Evolutionary conservation across 2,888 invertebrate genomes (phyloP).

Genomic region (Habrosyne pyritoides): DNA sequence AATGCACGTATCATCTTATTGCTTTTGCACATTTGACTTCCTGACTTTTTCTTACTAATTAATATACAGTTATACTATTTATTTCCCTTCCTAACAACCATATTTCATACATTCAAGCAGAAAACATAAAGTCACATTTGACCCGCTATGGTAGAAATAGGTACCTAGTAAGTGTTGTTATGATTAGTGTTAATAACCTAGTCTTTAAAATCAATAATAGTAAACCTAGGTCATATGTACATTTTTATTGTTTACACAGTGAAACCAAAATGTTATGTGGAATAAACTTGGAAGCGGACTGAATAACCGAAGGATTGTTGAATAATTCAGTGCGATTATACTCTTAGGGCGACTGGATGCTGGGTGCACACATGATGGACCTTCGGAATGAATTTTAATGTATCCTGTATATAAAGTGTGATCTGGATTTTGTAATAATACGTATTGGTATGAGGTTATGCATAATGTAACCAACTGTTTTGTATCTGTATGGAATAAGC

Average conservation of each 20-base stretch:
- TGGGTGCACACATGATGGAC: constrained; percentile 52
- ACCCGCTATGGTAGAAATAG: too few relatives aligned
- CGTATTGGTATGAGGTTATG: constrained; percentile 7
- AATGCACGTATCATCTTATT: too few relatives aligned
- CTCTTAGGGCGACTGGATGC: constrained; percentile 49
- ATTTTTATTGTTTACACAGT: constrained; percentile 12
- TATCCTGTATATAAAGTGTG: constrained; percentile 7
- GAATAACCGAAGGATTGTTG: constrained; percentile 53
- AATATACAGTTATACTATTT: too few relatives aligned
- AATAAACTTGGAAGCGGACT: constrained; percentile 38
- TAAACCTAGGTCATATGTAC: constrained; percentile 16
- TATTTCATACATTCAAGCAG: too few relatives aligned
- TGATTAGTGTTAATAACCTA: too few relatives aligned
- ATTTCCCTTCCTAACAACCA: too few relatives aligned
- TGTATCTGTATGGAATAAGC: neutral
- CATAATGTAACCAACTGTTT: constrained; percentile 4
- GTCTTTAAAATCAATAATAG: too few relatives aligned
- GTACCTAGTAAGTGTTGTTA: too few relatives aligned
- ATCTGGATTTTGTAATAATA: constrained; percentile 15
- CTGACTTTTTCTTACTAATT: too few relatives aligned
- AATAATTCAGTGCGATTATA: constrained; percentile 67
- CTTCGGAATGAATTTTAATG: constrained; percentile 56
- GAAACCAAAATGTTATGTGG: constrained; percentile 14
- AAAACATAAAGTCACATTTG: too few relatives aligned
- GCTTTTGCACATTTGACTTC: too few relatives aligned